These are phyloP conservation scores for Paguma larvata DNA, from an alignment of 2,797 vertebrate species.

Conservation along the genomic window DNA sequence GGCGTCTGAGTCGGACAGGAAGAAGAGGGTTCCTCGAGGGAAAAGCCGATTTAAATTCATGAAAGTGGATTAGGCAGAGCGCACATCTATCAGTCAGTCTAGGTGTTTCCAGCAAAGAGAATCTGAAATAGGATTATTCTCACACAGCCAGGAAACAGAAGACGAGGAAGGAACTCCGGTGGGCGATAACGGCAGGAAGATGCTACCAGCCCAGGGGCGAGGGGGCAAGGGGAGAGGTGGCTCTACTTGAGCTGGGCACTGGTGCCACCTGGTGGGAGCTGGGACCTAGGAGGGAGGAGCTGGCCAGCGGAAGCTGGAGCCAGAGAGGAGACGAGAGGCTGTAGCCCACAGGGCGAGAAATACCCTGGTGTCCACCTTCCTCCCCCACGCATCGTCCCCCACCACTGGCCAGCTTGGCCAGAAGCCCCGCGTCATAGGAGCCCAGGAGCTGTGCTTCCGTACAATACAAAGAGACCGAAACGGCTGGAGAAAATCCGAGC, in stretches of 20 bases:
- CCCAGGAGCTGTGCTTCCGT: not conserved
- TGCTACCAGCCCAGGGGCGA: not conserved
- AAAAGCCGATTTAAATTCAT: not conserved
- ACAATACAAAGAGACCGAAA: not conserved
- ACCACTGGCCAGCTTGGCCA: not conserved
- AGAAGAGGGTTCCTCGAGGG: not conserved
- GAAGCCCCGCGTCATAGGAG: not conserved
- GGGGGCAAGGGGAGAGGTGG: not conserved
- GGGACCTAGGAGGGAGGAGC: not conserved
- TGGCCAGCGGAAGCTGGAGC: not conserved
- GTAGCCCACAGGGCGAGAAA: not conserved
- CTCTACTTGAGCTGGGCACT: not conserved
- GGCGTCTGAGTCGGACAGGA: not conserved
- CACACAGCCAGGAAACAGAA: not conserved
- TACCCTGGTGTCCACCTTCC: not conserved
- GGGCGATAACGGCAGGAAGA: not conserved
- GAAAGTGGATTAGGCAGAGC: not conserved
- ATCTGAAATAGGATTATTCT: not conserved
- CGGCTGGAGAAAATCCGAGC: not conserved
- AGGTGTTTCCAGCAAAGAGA: slow-evolving; percentile 3
- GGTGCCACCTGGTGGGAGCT: not conserved
- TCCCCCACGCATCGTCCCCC: rapidly evolving
- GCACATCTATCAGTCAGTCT: not conserved
- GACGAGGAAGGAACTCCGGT: not conserved
- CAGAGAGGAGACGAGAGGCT: not conserved